Percentiles rank a stretch among this genome's conserved stretches.
phyloP scores from a whole-genome alignment of 2,113 vertebrate species.

The Corythaixoides concolor region DNA sequence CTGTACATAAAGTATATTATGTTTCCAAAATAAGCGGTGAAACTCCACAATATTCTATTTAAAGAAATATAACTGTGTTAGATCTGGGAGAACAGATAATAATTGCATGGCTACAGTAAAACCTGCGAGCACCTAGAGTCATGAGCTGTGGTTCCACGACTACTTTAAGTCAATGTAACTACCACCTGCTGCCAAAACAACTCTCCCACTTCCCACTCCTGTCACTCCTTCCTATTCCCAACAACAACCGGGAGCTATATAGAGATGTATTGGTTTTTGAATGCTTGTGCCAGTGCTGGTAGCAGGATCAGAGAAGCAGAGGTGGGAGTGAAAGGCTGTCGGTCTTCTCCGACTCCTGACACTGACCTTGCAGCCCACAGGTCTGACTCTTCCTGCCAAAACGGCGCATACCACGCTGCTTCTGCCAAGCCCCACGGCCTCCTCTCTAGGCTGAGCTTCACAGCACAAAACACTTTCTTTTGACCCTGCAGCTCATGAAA shows the following conservation, averaged over 20 bases:
- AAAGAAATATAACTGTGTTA: background rate
- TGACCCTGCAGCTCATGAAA: background rate
- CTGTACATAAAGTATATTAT: background rate
- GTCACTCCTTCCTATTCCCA: background rate
- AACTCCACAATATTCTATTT: background rate
- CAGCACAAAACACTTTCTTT: background rate
- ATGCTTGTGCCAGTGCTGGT: background rate
- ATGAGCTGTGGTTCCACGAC: background rate
- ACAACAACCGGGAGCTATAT: background rate
- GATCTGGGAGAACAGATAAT: background rate
- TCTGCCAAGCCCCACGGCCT: background rate
- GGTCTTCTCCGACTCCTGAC: background rate
- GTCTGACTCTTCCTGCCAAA: background rate
- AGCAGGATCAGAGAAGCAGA: background rate
- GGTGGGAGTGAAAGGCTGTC: background rate
- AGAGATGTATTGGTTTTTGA: background rate
- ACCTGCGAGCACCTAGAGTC: background rate
- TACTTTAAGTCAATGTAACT: background rate
- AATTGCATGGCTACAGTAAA: background rate
- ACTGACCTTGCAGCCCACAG: background rate
- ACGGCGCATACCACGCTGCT: background rate
- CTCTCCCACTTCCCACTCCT: background rate
- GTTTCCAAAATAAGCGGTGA: background rate
- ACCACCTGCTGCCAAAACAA: background rate
- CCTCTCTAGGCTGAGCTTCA: background rate